Evolutionary conservation across 35 echinoderm and acorn worm species (phyloP).

Genomic region (Nesometra sesokonis): DNA sequence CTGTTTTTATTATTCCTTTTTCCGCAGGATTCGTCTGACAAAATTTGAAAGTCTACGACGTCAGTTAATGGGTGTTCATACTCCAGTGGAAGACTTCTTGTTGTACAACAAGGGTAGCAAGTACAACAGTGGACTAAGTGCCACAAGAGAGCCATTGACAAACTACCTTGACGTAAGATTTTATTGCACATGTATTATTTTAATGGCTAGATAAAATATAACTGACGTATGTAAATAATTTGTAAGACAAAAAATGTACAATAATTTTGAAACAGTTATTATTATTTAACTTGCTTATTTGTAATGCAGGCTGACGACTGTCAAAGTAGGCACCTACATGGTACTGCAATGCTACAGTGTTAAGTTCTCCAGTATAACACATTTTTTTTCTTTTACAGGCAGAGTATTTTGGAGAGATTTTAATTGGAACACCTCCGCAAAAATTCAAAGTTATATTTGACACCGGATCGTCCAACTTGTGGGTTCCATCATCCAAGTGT

Average conservation of each 20-base stretch:
- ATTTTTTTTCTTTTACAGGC: neutral
- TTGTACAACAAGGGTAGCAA: neutral
- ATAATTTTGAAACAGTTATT: too few relatives aligned
- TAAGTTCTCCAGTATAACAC: too few relatives aligned
- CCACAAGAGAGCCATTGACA: neutral
- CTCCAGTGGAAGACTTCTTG: neutral
- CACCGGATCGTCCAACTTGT: constrained; percentile 8
- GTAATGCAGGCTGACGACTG: too few relatives aligned
- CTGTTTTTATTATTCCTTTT: neutral
- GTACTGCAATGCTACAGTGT: too few relatives aligned
- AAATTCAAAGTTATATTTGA: constrained; percentile 9
- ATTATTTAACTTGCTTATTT: too few relatives aligned
- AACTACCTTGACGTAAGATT: constrained; percentile 2
- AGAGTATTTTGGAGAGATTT: constrained; percentile 2
- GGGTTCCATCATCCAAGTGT: constrained; percentile 6
- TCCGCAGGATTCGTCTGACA: neutral
- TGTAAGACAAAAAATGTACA: too few relatives aligned
- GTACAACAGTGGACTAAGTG: neutral
- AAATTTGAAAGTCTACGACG: neutral
- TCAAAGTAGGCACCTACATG: too few relatives aligned
- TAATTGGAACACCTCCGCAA: constrained; percentile 3
- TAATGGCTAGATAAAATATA: too few relatives aligned
- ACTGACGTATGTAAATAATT: too few relatives aligned
- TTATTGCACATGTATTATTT: neutral
- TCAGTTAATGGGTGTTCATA: neutral